Conservation (phyloP, 2,113 vertebrate genomes). For the Cettia cetti region DNA sequence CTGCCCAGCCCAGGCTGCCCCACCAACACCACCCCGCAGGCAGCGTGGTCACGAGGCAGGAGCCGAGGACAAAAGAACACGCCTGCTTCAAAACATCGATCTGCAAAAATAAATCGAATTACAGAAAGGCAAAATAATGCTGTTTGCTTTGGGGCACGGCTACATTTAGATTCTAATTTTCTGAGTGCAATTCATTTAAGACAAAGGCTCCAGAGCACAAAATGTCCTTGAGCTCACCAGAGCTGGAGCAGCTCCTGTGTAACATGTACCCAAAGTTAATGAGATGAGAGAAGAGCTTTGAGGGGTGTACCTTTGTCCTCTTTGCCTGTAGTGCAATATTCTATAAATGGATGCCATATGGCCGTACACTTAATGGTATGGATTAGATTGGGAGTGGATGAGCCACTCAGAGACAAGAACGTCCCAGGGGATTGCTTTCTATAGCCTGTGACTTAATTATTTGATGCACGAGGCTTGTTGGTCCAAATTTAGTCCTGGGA, state of each 20-base stretch:
- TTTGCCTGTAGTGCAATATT: slow-evolving; percentile 15
- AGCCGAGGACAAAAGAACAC: neutral
- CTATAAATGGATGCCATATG: slow-evolving; percentile 66
- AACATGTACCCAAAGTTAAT: slow-evolving; percentile 24
- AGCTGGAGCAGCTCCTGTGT: neutral
- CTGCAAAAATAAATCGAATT: slow-evolving; percentile 39
- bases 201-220: neutral
- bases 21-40: fast-evolving
- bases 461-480: slow-evolving; percentile 14
- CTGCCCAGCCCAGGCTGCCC: neutral
- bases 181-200: slow-evolving; percentile 9
- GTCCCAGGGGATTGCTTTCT: slow-evolving; percentile 39
- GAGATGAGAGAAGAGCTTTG: slow-evolving; percentile 13
- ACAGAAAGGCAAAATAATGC: slow-evolving; percentile 14
- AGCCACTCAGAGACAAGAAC: slow-evolving; percentile 42
- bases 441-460: slow-evolving; percentile 46
- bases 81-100: slow-evolving; percentile 10
- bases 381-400: slow-evolving; percentile 39
- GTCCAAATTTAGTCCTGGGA: slow-evolving; percentile 25
- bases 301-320: slow-evolving; percentile 21
- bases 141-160: slow-evolving; percentile 38
- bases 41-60: neutral
- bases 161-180: slow-evolving; percentile 48
- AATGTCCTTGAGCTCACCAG: slow-evolving; percentile 22
- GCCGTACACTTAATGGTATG: slow-evolving; percentile 18